These are phyloP conservation scores for Cyclophora albipunctata DNA, from an alignment of 2,888 invertebrate species.

Conservation along the genomic window DNA sequence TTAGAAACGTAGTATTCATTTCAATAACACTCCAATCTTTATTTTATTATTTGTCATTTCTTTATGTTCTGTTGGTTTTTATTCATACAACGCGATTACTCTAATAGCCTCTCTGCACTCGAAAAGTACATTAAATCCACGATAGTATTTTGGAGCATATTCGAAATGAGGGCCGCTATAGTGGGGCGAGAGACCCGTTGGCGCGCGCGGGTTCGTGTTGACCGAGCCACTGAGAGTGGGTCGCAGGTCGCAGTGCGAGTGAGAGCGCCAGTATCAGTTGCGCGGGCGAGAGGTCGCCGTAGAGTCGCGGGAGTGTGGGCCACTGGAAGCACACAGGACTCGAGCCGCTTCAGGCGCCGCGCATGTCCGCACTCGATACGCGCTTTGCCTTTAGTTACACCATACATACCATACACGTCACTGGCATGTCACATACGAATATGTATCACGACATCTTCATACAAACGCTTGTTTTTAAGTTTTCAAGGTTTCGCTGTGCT, in stretches of 20 bases:
- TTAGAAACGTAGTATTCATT: constrained; percentile 75
- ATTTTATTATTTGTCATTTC: constrained; percentile 62
- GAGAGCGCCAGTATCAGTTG: constrained; percentile 8
- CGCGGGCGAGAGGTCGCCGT: constrained; percentile 8
- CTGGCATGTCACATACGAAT: constrained; percentile 32
- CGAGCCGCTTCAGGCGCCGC: constrained; percentile 25
- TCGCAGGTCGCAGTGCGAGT: too few relatives aligned
- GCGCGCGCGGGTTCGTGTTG: constrained; percentile 3
- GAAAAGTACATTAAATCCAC: constrained; percentile 56
- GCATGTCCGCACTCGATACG: constrained; percentile 32
- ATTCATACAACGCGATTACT: constrained; percentile 66
- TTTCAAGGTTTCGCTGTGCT: constrained; percentile 52
- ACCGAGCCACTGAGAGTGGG: too few relatives aligned
- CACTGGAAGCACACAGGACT: constrained; percentile 72
- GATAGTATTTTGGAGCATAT: constrained; percentile 46
- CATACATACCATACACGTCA: constrained; percentile 21
- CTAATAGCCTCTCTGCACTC: constrained; percentile 68
- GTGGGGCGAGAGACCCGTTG: constrained; percentile 14
- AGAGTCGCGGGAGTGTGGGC: constrained; percentile 31
- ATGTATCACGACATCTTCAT: constrained; percentile 49
- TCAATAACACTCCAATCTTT: constrained; percentile 73
- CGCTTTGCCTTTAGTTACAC: constrained; percentile 44
- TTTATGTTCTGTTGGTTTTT: constrained; percentile 60
- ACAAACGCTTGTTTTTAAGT: constrained; percentile 50
- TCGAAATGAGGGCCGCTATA: constrained; percentile 19